phyloP scores from a whole-genome alignment of 2,888 invertebrate species.

The Drosophila falleni region DNA sequence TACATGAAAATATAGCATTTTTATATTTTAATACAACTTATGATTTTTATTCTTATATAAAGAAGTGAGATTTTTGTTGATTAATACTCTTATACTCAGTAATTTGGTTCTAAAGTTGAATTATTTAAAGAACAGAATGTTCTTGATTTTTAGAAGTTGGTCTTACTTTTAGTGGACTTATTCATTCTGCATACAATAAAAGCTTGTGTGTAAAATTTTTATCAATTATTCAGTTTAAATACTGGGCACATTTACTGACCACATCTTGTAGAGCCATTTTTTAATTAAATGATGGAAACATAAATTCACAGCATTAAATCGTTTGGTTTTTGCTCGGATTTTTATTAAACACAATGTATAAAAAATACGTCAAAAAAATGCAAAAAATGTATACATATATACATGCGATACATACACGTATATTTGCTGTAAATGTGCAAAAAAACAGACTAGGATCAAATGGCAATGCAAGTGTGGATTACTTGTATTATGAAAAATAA shows the following conservation, averaged over 20 bases:
- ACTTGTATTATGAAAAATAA: constrained; percentile 35
- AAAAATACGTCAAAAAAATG: constrained; percentile 19
- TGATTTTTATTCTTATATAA: too few relatives aligned
- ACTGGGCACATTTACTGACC: constrained; percentile 63
- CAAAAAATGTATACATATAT: too few relatives aligned
- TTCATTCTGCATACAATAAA: constrained; percentile 55
- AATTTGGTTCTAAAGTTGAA: too few relatives aligned
- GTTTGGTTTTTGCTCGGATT: constrained; percentile 52
- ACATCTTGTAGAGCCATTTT: constrained; percentile 55
- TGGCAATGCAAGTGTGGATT: constrained; percentile 44
- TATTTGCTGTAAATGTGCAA: constrained; percentile 4
- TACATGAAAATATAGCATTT: too few relatives aligned
- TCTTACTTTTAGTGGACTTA: too few relatives aligned
- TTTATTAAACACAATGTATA: constrained; percentile 1
- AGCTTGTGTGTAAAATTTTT: constrained; percentile 63
- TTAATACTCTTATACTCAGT: too few relatives aligned
- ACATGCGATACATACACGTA: too few relatives aligned
- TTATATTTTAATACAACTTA: too few relatives aligned
- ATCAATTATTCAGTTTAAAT: constrained; percentile 74
- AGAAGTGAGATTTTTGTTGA: too few relatives aligned
- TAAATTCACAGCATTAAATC: constrained; percentile 66
- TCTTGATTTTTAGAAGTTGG: too few relatives aligned
- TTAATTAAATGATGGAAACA: constrained; percentile 73
- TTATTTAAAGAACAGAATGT: too few relatives aligned
- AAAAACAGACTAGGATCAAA: constrained; percentile 53